These are phyloP conservation scores for Epinotia nisella DNA, from an alignment of 2,888 invertebrate species.

Conservation along the genomic window DNA sequence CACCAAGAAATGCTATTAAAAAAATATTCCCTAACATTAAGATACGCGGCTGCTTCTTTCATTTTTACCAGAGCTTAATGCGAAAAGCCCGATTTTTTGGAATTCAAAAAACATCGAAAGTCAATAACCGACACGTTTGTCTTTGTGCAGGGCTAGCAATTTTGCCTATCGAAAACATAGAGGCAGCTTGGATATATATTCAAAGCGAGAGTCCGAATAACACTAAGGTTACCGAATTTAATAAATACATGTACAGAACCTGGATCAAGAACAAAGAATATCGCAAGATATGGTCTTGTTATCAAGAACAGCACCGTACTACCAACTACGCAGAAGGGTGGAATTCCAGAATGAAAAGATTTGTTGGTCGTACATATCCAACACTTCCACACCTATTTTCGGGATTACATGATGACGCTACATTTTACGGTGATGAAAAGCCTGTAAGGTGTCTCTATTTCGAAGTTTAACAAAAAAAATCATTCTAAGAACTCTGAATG, in stretches of 20 bases:
- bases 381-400: slow-evolving; percentile 1
- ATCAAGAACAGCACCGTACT: slow-evolving; percentile 14
- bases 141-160: slow-evolving; percentile 33
- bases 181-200: slow-evolving; percentile 24
- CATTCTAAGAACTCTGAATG: slow-evolving; percentile 1
- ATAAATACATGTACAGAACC: neutral
- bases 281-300: slow-evolving; percentile 12
- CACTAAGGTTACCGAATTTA: neutral
- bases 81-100: neutral
- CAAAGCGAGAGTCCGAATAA: slow-evolving; percentile 24
- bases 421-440: no score
- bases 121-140: slow-evolving; percentile 19
- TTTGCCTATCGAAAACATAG: slow-evolving; percentile 30
- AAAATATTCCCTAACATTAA: neutral
- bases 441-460: neutral
- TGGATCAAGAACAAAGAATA: neutral
- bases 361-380: slow-evolving; percentile 6
- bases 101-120: slow-evolving; percentile 11
- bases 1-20: slow-evolving; percentile 2
- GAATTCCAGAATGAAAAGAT: slow-evolving; percentile 15
- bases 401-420: neutral
- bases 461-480: slow-evolving; percentile 1
- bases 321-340: slow-evolving; percentile 17
- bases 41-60: neutral
- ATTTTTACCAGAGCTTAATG: slow-evolving; percentile 1